Evolutionary conservation across 2,797 vertebrate genomes (phyloP), one percentile per base, ranked within the genome.

Genomic region (Eremophila alpestris): DNA sequence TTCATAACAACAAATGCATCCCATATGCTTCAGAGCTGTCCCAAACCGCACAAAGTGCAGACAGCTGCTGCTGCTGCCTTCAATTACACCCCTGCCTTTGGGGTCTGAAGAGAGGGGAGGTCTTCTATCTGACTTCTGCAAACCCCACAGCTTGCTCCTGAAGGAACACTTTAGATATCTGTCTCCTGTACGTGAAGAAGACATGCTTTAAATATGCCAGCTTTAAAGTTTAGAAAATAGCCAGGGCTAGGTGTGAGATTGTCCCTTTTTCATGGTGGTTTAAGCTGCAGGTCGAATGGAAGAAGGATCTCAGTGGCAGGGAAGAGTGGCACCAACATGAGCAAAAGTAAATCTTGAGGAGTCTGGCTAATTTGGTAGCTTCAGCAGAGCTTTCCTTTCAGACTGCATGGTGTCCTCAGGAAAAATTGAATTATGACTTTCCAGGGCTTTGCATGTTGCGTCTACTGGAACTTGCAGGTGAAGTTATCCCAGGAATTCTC

Each of bases 1-100:
- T 93, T 94, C 84, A 84, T 94, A 84, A 84, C 80, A 84, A 74
- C 56, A 95, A 92, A 95, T 87, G 75, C 9, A 54, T 91, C 43
- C 88, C 86, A 89, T 52, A 68, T 83, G 91, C 17, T 60, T 71
- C 30, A 71, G 71, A 82, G 60, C 41, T 65, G 43, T 70, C 36
- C 21, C 9, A 64, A 32, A 38, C 13, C 70, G 13, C 49, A 49
- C 18, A 51, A 83, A 80, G 10, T 41, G 54, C 13, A 78, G 69
- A 49, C 64, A 76, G 36, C 46, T 91, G 38, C 24, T 48, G 21
- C 55, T 54, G n/a, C 78, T 88, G 54, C 27, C 49, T 91, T 58
- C 16, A 34, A 34, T 73, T 84, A 7, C 15, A 1, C 22, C 71
- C 52, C 38, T 63, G 10, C 17, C 36, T 77, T 60, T 54, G 30